These are phyloP conservation scores for Chrysolina haemoptera DNA, from an alignment of 2,888 invertebrate genomes.

Conservation along the genomic window DNA sequence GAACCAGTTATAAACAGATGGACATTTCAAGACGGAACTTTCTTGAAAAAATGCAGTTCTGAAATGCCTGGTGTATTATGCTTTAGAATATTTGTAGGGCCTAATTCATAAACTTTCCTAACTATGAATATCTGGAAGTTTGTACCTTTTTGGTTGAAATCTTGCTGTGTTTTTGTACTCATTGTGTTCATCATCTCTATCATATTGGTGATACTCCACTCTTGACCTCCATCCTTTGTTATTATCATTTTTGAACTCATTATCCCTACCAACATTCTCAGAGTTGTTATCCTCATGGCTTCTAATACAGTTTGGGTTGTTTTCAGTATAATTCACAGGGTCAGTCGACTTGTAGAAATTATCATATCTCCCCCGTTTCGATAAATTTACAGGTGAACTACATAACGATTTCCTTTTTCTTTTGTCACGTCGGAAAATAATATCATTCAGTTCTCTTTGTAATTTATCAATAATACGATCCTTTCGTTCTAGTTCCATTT, in stretches of 20 bases:
- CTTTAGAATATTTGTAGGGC: no score
- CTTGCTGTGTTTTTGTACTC: background rate
- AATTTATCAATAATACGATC: slow-evolving; percentile 69
- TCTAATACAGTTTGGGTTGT: background rate
- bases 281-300: background rate
- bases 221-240: background rate
- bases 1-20: no score
- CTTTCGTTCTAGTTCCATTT: slow-evolving; percentile 70
- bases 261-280: background rate
- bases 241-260: background rate
- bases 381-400: background rate
- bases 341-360: background rate
- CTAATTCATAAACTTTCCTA: background rate
- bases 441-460: slow-evolving; percentile 65
- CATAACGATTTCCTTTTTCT: background rate
- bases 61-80: no score
- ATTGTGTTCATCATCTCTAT: background rate
- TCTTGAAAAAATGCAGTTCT: no score
- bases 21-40: no score
- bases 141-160: background rate
- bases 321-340: background rate
- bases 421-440: slow-evolving; percentile 57
- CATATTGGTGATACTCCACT: background rate
- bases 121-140: background rate
- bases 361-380: background rate